These are phyloP conservation scores for Drosophila bifasciata DNA, from an alignment of 1,140 invertebrate genomes.

Conservation along the genomic window DNA sequence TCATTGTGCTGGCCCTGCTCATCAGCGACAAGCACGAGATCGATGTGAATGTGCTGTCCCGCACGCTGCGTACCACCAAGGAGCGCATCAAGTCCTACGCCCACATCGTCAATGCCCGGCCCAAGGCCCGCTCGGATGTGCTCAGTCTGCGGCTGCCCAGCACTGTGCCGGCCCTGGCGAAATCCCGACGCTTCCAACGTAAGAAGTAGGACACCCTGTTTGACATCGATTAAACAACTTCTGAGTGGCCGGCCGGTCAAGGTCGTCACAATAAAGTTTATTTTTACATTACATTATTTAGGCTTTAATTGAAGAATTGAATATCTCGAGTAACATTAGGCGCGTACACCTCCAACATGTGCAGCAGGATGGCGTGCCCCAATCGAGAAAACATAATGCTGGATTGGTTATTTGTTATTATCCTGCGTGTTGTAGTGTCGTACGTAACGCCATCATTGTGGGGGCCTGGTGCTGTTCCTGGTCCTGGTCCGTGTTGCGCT, in stretches of 20 bases:
- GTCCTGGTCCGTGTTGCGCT: conserved; percentile 6
- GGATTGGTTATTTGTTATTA: conserved; percentile 24
- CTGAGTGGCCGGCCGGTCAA: conserved; percentile 2
- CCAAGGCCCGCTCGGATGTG: conserved; percentile 58
- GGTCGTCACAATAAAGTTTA: conserved; percentile 42
- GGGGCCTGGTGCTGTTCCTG: conserved; percentile 10
- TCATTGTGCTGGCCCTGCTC: conserved; percentile 74
- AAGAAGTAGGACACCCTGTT: conserved; percentile 61
- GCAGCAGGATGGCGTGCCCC: no score
- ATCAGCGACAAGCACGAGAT: conserved; percentile 67
- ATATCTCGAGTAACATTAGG: conserved; percentile 50
- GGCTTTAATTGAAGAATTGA: conserved; percentile 45
- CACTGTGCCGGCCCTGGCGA: conserved; percentile 52
- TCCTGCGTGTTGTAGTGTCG: conserved; percentile 10
- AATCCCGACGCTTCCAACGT: conserved; percentile 47
- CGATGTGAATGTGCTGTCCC: conserved; percentile 54
- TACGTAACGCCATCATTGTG: conserved; percentile 19
- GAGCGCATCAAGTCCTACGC: conserved; percentile 68
- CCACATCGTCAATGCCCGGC: conserved; percentile 71
- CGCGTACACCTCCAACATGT: conserved; percentile 16
- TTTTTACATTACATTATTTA: conserved; percentile 52
- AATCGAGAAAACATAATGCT: no score
- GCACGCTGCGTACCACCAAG: conserved; percentile 64
- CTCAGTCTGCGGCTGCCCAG: conserved; percentile 67
- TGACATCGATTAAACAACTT: conserved; percentile 67